Evolutionary conservation across 2,797 vertebrate species (phyloP).

Genomic region (Poecilia velifera): DNA sequence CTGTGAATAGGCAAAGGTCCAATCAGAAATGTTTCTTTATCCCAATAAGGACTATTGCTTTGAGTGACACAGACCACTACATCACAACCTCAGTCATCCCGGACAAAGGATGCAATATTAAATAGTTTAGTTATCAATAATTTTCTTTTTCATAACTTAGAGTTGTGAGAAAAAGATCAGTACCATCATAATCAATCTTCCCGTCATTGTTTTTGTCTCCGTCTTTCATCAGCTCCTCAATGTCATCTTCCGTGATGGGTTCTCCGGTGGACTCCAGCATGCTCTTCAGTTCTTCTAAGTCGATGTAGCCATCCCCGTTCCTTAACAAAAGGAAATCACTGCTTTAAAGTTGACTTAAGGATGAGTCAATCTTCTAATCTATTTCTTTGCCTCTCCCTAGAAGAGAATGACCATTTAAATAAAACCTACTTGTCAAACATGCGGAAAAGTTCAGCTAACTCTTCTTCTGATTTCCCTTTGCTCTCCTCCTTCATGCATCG

Average conservation of each 20-base stretch:
- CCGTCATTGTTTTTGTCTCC: slow-evolving; percentile 87
- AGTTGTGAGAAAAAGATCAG: neutral
- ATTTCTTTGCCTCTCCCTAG: neutral
- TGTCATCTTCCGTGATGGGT: slow-evolving; percentile 84
- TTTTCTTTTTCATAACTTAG: neutral
- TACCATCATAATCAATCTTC: slow-evolving; percentile 86
- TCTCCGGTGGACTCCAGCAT: slow-evolving; percentile 85
- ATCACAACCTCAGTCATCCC: no score
- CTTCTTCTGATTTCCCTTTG: slow-evolving; percentile 98
- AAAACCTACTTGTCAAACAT: slow-evolving; percentile 90
- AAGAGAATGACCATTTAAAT: neutral
- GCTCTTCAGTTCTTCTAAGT: slow-evolving; percentile 82
- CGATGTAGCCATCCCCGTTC: slow-evolving; percentile 86
- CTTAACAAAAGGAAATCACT: slow-evolving; percentile 53
- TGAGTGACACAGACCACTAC: neutral
- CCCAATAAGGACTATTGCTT: neutral
- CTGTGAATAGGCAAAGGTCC: neutral
- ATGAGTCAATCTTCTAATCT: neutral
- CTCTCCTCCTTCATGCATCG: slow-evolving; percentile 99
- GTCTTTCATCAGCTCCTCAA: slow-evolving; percentile 86
- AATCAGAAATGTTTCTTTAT: slow-evolving; percentile 1
- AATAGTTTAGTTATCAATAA: neutral
- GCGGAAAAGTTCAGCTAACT: slow-evolving; percentile 95
- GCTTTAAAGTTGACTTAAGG: neutral
- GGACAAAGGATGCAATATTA: neutral